A percentile compares a stretch with the other conserved stretches of the same genome.
phyloP scores from a whole-genome alignment of 2,113 vertebrate species.

The Megaleporinus macrocephalus region DNA sequence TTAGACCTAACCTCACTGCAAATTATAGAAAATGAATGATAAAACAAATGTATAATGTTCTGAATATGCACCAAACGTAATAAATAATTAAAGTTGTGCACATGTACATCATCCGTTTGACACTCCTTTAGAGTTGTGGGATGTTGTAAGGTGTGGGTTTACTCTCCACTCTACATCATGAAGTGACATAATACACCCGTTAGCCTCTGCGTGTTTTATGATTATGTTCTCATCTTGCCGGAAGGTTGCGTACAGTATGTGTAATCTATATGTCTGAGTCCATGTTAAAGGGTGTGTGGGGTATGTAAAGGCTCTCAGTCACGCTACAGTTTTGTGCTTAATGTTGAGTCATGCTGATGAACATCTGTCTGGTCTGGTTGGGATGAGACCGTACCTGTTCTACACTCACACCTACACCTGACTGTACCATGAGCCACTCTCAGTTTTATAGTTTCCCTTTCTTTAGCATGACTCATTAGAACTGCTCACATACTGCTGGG shows the following conservation, averaged over 20 bases:
- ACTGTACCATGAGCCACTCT: conserved; percentile 30
- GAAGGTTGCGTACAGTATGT: background rate
- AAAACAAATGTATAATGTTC: background rate
- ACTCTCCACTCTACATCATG: background rate
- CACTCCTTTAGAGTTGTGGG: background rate
- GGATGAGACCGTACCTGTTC: conserved; percentile 50
- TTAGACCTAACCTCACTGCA: background rate
- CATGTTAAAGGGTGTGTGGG: conserved; percentile 38
- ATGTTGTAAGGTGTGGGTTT: background rate
- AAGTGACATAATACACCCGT: background rate
- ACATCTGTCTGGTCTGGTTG: conserved; percentile 39
- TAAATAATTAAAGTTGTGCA: background rate
- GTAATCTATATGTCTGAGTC: conserved; percentile 28
- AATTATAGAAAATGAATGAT: background rate
- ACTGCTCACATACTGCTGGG: background rate
- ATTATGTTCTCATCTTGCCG: background rate
- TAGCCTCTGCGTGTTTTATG: background rate
- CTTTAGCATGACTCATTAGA: conserved; percentile 24
- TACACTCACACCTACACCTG: conserved; percentile 14
- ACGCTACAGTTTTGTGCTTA: conserved; percentile 45
- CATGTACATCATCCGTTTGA: background rate
- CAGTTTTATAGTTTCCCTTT: conserved; percentile 4
- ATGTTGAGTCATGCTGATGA: conserved; percentile 44
- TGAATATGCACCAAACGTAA: background rate
- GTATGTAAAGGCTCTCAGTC: conserved; percentile 51